Base-by-base conservation (phyloP, 2,888 invertebrate genomes). In the Nomada lathburiana region DNA sequence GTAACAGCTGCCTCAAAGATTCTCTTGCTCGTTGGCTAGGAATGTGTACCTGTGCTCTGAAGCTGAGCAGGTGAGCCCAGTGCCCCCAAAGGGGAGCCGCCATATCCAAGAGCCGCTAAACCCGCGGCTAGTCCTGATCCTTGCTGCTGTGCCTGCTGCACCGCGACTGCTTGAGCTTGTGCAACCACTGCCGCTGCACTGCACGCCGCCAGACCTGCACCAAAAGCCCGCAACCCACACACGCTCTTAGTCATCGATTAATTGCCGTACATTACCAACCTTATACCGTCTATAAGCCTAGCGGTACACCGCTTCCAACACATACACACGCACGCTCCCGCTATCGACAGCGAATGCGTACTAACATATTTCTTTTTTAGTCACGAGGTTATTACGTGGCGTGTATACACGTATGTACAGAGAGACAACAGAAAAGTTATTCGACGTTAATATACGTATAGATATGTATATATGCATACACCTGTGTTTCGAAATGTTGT, bases 131-230 rank as follows among this genome's bases (percentile, higher is more conserved):
- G 88, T 93, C 94, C 94, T 83, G 94, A 92, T 84, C 93, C 92
- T 88, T 94, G 94, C 84, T 94, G 94, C 77, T 94, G 94, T 84
- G 93, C 94, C 90, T 94, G 94, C 84, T 94, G 94, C 77, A 93
- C 94, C 70, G 94, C 94, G 83, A 94, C 94, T 76, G 93, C 94
- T 86, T 94, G 94, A 82, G 93, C 94, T 86, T 93, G 93, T 78
- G 93, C 94, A 84, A 93, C 94, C 89, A 92, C 93, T 73, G 93
- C 93, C 76, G 93, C 93, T 88, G 94, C 95, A 88, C 96, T 96
- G 93, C 95, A 96, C 90, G 96, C 94, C 82, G 96, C 96, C 87
- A 96, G 94, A 91, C 96, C 96, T 95, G 93, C 91, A 93, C 94
- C 93, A 91, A 92, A 92, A 92, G 90, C 92, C 93, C 93, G 90